Evolutionary conservation across 2,113 vertebrate genomes (phyloP), one percentile per base, ranked within the genome.

Genomic region (Oostethus manadensis): DNA sequence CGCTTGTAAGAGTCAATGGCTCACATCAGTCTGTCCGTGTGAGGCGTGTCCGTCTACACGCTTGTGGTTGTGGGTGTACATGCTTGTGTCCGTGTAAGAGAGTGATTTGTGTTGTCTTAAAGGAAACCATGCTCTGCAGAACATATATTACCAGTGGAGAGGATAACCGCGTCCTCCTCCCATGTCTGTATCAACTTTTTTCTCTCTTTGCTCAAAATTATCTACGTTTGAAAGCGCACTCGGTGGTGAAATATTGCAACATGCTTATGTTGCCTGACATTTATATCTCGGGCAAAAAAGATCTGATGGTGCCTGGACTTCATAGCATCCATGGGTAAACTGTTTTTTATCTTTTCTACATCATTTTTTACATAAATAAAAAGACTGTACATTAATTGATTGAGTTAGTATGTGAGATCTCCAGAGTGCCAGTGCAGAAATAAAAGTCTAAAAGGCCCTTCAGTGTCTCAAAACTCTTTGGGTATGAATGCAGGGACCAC

Each of bases 401-500:
- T 51, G 21, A 58, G 61, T 68, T 44, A 42, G 64, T 48, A 44
- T 60, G 56, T 22, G 38, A 22, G 67, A 44, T 74, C 60, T 64
- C 56, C 18, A 9, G 38, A 72, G 78, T 66, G 62, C 3, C 51
- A 48, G 61, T 48, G 75, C 47, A 54, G 64, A 73, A 64, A 71
- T 63, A 79, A 73, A 76, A 58, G 73, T 68, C 77, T 64, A 73
- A 77, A 83, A 82, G 79, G 80, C 84, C 80, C 78, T 68, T 73
- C 84, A 83, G 82, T 80, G 73, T 82, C 56, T 62, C 66, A 73
- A 85, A 80, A 78, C 58, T 73, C 77, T 80, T 77, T 29, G 70
- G 77, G 78, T 81, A 68, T 62, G 44, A 67, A 81, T 72, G 78
- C 76, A 78, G 78, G 82, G 84, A 83, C 68, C 78, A 83, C 59